Percentiles rank a stretch among this genome's conserved stretches.
phyloP scores from a whole-genome alignment of 2,797 vertebrate species.

The Sebastes hubbsi region DNA sequence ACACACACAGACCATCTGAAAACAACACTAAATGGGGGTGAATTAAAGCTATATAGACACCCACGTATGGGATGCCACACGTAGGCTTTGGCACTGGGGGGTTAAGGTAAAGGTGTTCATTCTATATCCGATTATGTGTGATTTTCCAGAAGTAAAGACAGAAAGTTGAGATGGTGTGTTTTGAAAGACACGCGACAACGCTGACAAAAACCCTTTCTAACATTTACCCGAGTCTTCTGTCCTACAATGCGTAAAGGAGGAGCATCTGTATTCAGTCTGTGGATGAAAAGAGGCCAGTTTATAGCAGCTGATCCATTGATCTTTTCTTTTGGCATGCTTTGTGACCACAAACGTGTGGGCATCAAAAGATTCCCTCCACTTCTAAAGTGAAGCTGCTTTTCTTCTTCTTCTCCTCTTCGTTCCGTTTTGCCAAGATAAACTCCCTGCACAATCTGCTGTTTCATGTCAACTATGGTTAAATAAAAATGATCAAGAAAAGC shows the following conservation, averaged over 20 bases:
- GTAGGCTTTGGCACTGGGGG: not conserved
- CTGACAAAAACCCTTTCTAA: conserved; percentile 28
- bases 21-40: not conserved
- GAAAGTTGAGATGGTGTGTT: not conserved
- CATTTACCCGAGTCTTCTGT: conserved; percentile 28
- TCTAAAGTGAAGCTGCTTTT: conserved; percentile 16
- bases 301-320: conserved; percentile 69
- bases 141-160: not conserved
- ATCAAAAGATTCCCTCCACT: conserved; percentile 43
- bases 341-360: conserved; percentile 57
- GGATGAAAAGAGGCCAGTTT: conserved; percentile 67
- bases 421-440: not conserved
- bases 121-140: too few relatives aligned
- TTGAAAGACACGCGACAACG: conserved; percentile 55
- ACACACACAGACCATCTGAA: conserved; percentile 8
- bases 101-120: not conserved
- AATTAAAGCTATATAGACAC: not conserved
- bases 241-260: conserved; percentile 57
- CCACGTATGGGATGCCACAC: not conserved
- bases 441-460: not conserved
- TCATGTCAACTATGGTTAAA: not conserved
- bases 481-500: too few relatives aligned
- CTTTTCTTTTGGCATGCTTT: conserved; percentile 68
- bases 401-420: not conserved
- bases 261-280: conserved; percentile 48